Base-by-base conservation (phyloP, 2,113 vertebrate genomes). In the Cyprinus carpio region DNA sequence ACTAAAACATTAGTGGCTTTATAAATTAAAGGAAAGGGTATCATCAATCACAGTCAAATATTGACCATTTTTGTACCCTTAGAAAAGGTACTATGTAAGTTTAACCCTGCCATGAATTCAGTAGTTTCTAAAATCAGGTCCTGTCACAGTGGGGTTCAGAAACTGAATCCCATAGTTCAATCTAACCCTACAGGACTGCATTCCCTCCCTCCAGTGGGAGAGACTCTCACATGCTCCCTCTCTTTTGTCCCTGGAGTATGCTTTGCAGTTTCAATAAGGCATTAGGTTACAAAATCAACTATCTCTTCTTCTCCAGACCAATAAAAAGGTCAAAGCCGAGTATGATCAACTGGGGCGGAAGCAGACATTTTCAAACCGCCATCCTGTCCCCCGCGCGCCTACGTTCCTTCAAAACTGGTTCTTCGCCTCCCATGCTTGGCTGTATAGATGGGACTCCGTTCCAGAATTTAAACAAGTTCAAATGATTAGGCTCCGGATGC, bases 201-300 rank as follows among this genome's bases (percentile, higher is more conserved):
- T 75, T 75, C 40, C 71, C 20, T 82, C 79, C 71, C 20, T 82
- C 79, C 71, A 23, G 43, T 75, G 46, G 15, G 74, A 76, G 4
- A 76, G 16, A 76, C 7, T 31, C 69, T 64, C n/a, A 31, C 46
- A 6, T n/a, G n/a, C 46, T 76, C 37, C 67, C 34, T 49, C 46
- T 67, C 54, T 82, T 58, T 85, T n/a, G n/a, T n/a, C 83, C 72
- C 43, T n/a, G 27, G 83, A 85, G 83, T 62, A 58, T 18, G 51
- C n/a, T 37, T 54, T 29, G 58, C 72, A 65, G 82, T 85, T 85
- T 88, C 82, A 76, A 80, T 75, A 65, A 54, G 74, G 43, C 74
- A 85, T 75, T 86, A 34, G 75, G 83, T 86, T 65, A 88, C 81
- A 88, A 79, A 83, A 86, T 86, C 81, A 74, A 69, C 87, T 84